These are phyloP conservation scores for Synanthedon myopaeformis DNA, from an alignment of 2,888 invertebrate genomes.

Conservation along the genomic window DNA sequence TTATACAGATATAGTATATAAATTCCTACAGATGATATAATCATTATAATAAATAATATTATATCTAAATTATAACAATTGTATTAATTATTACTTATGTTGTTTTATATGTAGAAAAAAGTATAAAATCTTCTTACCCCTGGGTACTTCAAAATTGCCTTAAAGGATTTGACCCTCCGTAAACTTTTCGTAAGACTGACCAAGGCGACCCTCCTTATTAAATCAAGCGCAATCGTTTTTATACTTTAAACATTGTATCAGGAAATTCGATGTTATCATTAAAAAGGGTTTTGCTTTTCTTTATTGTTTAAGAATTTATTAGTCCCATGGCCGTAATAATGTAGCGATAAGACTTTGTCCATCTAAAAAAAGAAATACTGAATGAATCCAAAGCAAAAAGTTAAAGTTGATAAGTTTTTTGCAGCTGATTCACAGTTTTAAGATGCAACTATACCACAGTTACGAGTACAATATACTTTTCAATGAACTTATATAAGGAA, in stretches of 20 bases:
- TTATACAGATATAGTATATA: too few relatives aligned
- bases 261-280: constrained; percentile 38
- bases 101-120: constrained; percentile 18
- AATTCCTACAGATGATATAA: too few relatives aligned
- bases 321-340: constrained; percentile 46
- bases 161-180: constrained; percentile 44
- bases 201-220: constrained; percentile 43
- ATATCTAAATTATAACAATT: too few relatives aligned
- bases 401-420: too few relatives aligned
- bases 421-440: too few relatives aligned
- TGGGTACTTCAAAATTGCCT: constrained; percentile 46
- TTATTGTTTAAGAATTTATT: constrained; percentile 60
- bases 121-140: constrained; percentile 23
- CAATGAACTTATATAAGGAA: too few relatives aligned
- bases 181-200: constrained; percentile 33
- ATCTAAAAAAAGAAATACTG: too few relatives aligned
- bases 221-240: constrained; percentile 39
- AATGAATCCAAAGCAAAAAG: too few relatives aligned
- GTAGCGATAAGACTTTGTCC: constrained; percentile 24
- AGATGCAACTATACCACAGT: too few relatives aligned
- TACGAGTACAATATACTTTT: too few relatives aligned
- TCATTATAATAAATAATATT: too few relatives aligned
- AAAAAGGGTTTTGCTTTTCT: constrained; percentile 43
- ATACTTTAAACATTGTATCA: constrained; percentile 47
- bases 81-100: too few relatives aligned